Conservation (phyloP, 2,888 invertebrate genomes). For the Machimus rusticus region DNA sequence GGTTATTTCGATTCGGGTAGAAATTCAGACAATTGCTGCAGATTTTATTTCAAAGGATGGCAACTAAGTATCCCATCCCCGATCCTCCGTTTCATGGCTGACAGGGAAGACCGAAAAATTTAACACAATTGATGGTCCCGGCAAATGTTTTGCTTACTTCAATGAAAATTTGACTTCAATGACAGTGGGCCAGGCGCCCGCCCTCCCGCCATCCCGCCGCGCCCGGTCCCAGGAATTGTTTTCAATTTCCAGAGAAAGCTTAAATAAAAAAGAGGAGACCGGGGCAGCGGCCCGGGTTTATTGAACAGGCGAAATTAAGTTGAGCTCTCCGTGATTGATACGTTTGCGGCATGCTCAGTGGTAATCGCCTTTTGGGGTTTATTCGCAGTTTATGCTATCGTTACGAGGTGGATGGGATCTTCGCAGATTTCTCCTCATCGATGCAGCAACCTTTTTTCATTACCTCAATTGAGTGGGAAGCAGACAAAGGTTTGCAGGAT, state of each 20-base stretch:
- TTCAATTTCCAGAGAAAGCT: background rate
- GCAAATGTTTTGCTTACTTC: conserved; percentile 38
- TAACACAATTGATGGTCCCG: conserved; percentile 24
- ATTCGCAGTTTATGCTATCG: background rate
- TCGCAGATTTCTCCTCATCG: background rate
- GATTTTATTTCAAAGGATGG: conserved; percentile 38
- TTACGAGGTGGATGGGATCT: background rate
- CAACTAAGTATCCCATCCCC: conserved; percentile 23
- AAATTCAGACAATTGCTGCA: conserved; percentile 38
- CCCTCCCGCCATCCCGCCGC: background rate
- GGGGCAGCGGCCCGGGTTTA: background rate
- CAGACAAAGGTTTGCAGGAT: background rate
- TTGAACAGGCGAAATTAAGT: background rate
- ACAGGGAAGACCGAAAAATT: conserved; percentile 31
- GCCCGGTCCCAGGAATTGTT: background rate
- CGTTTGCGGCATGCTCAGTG: background rate
- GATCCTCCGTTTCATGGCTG: conserved; percentile 27
- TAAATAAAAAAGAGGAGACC: background rate
- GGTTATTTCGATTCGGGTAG: conserved; percentile 31
- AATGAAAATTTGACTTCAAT: conserved; percentile 20
- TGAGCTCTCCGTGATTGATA: background rate
- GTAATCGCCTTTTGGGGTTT: background rate
- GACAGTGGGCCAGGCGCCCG: background rate
- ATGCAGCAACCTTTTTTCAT: background rate
- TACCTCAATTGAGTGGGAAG: background rate